Base-by-base conservation (phyloP, 2,113 vertebrate species). In the Cyanoramphus novaezelandiae region DNA sequence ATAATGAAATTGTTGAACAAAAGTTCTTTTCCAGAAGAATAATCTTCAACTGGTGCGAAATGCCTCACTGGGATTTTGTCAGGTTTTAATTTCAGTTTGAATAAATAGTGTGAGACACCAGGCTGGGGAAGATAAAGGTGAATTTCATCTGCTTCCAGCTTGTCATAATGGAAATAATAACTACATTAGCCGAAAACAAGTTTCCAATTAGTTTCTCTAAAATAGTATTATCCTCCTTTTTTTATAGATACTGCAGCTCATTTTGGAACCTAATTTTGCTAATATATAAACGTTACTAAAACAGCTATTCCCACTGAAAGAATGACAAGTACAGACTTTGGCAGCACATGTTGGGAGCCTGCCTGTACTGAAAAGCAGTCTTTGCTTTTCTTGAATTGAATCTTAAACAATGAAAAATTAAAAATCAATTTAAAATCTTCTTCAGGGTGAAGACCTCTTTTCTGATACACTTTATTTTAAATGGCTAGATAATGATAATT, bases 191-290 rank as follows among this genome's bases (percentile, higher is more conserved):
- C 91, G 96, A 97, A 98, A 98, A 97, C 97, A 98, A 98, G 92
- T 97, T 98, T 98, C 98, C 98, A 98, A 98, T 98, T 98, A 98
- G 97, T 98, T 98, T 98, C 95, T 96, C 93, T 97, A 98, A 97
- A 98, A 98, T 97, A 98, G 95, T 98, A 97, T 98, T 98, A 97
- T 98, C 95, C 97, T 25, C 53, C 63, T 5, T 96, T 98, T 97
- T 93, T 92, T 67, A 95, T 91, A 98, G 97, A 96, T 97, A 96
- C 78, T 74, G 96, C 92, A 97, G 94, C 97, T 98, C 98, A 98
- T 98, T 98, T 97, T 97, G 95, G 97, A 98, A 98, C 88, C 92
- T 97, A 97, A 98, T 98, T 98, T 97, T 97, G 97, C 97, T 98
- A 97, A 97, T 98, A 96, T 95, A 98, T 95, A 98, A 98, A 98